phyloP scores from a whole-genome alignment of 2,888 invertebrate genomes.

The Synanthedon tipuliformis region DNA sequence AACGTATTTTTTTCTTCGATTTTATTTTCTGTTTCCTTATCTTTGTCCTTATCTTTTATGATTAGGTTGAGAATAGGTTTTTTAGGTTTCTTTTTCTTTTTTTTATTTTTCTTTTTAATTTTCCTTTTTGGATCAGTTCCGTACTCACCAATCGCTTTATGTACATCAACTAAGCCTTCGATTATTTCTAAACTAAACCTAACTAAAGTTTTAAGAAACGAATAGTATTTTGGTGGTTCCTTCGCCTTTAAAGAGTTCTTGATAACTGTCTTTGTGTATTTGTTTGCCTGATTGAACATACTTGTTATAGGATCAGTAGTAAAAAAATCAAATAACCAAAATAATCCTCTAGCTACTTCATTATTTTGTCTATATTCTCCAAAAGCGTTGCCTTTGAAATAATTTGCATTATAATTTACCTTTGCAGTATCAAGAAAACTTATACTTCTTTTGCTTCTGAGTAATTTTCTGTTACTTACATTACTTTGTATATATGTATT shows the following conservation, averaged over 20 bases:
- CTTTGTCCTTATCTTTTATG: neutral
- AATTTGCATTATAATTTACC: neutral
- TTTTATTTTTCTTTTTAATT: conserved; percentile 5
- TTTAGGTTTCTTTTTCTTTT: conserved; percentile 2
- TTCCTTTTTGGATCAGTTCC: conserved; percentile 11
- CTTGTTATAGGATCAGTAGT: conserved; percentile 21
- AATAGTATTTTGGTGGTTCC: conserved; percentile 40
- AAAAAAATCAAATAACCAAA: conserved; percentile 23
- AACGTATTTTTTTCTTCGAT: too few relatives aligned
- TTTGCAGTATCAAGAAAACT: conserved; percentile 4
- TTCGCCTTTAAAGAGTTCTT: conserved; percentile 26
- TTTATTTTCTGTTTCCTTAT: neutral
- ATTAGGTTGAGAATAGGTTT: neutral
- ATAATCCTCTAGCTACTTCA: neutral
- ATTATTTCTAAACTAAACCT: conserved; percentile 42
- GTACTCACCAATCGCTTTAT: conserved; percentile 28
- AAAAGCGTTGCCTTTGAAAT: conserved; percentile 1
- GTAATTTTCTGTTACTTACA: conserved; percentile 17
- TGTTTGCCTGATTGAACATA: conserved; percentile 22
- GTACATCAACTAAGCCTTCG: conserved; percentile 36
- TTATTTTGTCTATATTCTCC: conserved; percentile 1
- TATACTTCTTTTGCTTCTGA: conserved; percentile 29
- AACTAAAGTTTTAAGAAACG: conserved; percentile 35
- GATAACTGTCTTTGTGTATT: conserved; percentile 31
- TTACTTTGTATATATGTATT: conserved; percentile 9